A percentile compares a stretch with the other conserved stretches of the same genome.
phyloP scores from a whole-genome alignment of 2,113 vertebrate species.

The Periophthalmodon schlosseri region DNA sequence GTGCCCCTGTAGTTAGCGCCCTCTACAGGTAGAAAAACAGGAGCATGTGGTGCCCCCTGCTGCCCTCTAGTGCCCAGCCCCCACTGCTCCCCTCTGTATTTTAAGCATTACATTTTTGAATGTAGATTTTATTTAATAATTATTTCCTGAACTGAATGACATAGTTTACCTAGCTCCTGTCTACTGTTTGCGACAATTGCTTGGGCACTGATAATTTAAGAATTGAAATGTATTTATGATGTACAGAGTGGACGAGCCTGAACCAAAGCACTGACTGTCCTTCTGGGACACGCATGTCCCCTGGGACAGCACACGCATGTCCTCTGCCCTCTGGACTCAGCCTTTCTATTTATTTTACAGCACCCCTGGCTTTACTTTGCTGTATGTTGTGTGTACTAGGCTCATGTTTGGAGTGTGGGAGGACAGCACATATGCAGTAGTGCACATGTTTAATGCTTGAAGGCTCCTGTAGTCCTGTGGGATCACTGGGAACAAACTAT shows the following conservation, averaged over 20 bases:
- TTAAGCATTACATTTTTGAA: slow-evolving; percentile 38
- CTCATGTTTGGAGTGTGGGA: background rate
- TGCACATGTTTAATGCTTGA: background rate
- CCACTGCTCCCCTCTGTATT: slow-evolving; percentile 10
- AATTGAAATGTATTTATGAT: background rate
- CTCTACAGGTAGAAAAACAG: background rate
- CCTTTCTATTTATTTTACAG: background rate
- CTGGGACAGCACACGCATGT: background rate
- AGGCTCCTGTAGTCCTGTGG: slow-evolving; percentile 24
- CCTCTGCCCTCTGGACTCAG: background rate
- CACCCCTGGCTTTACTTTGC: background rate
- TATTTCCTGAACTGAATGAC: background rate
- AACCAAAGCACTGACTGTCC: background rate
- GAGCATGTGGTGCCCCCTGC: slow-evolving; percentile 27
- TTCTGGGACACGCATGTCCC: no score
- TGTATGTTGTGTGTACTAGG: background rate
- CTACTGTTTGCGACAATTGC: slow-evolving; percentile 5
- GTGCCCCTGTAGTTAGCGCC: background rate
- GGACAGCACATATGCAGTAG: background rate
- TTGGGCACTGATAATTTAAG: background rate
- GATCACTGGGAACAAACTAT: slow-evolving; percentile 51
- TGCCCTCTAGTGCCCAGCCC: slow-evolving; percentile 47
- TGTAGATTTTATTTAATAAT: slow-evolving; percentile 34
- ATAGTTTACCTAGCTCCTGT: background rate
- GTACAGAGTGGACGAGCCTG: background rate